These are phyloP conservation scores for Saccopteryx leptura DNA, from an alignment of 2,113 vertebrate species.

Conservation along the genomic window DNA sequence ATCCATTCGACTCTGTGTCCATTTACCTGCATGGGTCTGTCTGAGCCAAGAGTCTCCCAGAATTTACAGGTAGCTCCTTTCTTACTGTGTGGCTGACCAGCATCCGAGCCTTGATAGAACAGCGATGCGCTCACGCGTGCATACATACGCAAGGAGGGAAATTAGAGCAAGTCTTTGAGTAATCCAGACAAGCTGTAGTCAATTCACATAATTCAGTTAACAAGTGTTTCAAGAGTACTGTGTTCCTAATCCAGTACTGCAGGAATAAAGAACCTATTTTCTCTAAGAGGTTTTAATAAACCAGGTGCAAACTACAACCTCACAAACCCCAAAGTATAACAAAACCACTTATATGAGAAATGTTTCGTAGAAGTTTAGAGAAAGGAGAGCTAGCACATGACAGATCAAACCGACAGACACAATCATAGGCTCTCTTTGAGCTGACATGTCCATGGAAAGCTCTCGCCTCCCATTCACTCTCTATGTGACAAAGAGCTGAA, in stretches of 20 bases:
- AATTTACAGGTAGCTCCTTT: background rate
- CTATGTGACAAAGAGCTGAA: background rate
- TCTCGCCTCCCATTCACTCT: background rate
- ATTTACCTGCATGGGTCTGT: background rate
- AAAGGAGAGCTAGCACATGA: background rate
- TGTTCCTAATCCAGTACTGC: background rate
- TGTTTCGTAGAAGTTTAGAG: background rate
- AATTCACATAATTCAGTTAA: background rate
- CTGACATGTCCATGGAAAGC: background rate
- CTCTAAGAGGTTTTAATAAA: background rate
- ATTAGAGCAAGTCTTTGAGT: constrained; percentile 5
- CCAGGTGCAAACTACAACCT: background rate
- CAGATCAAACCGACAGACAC: background rate
- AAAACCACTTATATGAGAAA: background rate
- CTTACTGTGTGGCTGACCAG: background rate
- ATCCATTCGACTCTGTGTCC: background rate
- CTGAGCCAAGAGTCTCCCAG: background rate
- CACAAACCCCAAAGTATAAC: background rate
- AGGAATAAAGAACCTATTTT: background rate
- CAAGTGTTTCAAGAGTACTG: constrained; percentile 24
- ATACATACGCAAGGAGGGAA: background rate
- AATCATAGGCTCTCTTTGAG: background rate
- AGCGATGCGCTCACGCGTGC: background rate
- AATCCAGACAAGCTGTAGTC: background rate
- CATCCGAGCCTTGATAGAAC: background rate